Base-by-base conservation (phyloP, 2,888 invertebrate genomes). In the Pseudanteris insignis region DNA sequence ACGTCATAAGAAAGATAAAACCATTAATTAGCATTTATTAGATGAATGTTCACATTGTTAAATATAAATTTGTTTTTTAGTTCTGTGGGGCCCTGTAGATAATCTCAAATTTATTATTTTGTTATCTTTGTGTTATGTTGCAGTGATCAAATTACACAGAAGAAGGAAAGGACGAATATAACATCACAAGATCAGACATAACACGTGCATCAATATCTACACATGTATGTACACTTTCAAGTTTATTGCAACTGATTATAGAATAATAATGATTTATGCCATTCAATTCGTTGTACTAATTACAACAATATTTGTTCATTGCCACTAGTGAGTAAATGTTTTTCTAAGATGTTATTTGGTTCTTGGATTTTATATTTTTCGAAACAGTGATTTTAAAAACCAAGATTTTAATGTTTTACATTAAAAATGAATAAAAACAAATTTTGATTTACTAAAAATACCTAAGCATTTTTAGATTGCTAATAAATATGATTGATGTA, bases 161-260 rank as follows among this genome's bases (percentile, higher is more conserved):
- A 47, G 18, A 15, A 55, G 30, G 30, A 32, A 43, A 54, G 34
- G 33, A 54, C 29, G 32, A 55, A 55, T 47, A 40, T 40, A 47
- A 36, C 28, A 38, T 36, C 55, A 36, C 14, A 18, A 40, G 43
- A n/a, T n/a, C 40, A 28, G 34, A 40, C n/a, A 40, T 28, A 46
- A 54, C 54, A 54, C 54, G 40, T 54, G 46, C 46, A 40, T 40
- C 26, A 33, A 54, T 30, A 33, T 33, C 26, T 21, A 26, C 54
- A 38, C 46, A 41, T 54, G 46, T 33, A 15, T 15, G 9, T 11
- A 14, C 15, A n/a, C 24, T 30, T 43, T 36, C 30, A 26, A 26
- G 15, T 30, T 15, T 26, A 29, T 18, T 32, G 24, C 7, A 18
- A 14, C 30, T 15, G 29, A 26, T 30, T 11, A 33, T 25, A 15